phyloP scores from a whole-genome alignment of 1,140 invertebrate genomes.

The Lasioglossum baleicum region DNA sequence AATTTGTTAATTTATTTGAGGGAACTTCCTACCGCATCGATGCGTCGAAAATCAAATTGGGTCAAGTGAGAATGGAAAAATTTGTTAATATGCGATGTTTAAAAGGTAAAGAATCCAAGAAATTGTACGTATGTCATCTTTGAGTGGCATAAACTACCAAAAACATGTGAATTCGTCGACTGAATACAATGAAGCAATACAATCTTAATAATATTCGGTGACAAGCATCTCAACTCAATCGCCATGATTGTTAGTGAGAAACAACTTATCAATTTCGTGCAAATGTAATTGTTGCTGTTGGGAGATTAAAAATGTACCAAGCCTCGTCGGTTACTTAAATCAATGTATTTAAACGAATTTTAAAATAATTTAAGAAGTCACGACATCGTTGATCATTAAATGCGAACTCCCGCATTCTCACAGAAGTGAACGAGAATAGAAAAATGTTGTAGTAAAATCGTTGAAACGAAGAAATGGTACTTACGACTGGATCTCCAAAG shows the following conservation, averaged over 20 bases:
- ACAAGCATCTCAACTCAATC: constrained; percentile 7
- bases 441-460: background rate
- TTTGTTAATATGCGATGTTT: background rate
- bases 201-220: background rate
- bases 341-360: background rate
- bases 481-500: constrained; percentile 20
- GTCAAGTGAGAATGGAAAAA: constrained; percentile 18
- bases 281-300: background rate
- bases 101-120: background rate
- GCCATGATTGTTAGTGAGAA: constrained; percentile 5
- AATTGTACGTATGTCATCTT: background rate
- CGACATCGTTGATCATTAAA: background rate
- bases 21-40: background rate
- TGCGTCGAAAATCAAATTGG: constrained; percentile 4
- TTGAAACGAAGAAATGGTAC: constrained; percentile 1
- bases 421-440: background rate
- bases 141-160: background rate
- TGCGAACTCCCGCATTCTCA: background rate
- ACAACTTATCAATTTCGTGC: constrained; percentile 1
- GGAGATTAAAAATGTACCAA: background rate
- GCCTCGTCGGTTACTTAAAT: background rate
- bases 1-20: background rate
- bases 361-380: background rate
- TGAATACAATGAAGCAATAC: background rate
- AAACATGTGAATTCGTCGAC: background rate